Evolutionary conservation across 92 coral and sea anemone species (phyloP), one percentile per base, ranked within the genome.

Genomic region (Ricordea florida): DNA sequence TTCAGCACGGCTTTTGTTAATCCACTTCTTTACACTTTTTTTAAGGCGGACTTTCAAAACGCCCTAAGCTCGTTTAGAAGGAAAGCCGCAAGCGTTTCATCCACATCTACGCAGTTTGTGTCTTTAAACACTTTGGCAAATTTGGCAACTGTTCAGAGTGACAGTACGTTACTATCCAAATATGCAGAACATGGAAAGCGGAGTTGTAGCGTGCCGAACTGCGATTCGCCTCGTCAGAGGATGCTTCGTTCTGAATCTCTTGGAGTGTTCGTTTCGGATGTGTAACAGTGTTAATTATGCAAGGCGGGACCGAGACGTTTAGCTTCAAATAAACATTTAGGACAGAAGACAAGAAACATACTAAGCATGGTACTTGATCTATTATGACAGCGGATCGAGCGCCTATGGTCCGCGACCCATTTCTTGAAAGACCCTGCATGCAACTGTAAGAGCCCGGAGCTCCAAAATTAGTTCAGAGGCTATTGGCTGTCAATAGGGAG

Each of bases 1-100:
- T 67, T 79, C 14, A 73, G 69, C 49, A 79, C 85, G n/a, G 77
- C 78, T 5, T 33, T 79, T 24, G 62, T 79, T 0, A 66, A 79
- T 79, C 85, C 85, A 21, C 66, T 79, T 7, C 45, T 79, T n/a
- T 79, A 79, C 25, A 68, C 85, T 25, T 79, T 79, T 31, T 79
- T 79, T 24, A 79, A 79, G 53, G 26, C 44, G 5, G 85, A 79
- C 40, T 79, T 79, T 57, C 85, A 79, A 24, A 41, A 45, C n/a
- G 85, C 78, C 3, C 31, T 79, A 17, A 47, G 66, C 20, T 69
- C 83, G 11, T 51, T 64, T 14, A 47, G 24, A 15, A 17, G 24
- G 5, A 24, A 47, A 6, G 55, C 55, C 20, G 55, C 55, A 7
- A 47, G 24, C 55, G 10, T 28, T 2, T 17, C 24, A 8, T 18